Percentiles rank a stretch among this genome's conserved stretches.
Conservation (phyloP, 2,113 vertebrate genomes). For the Oncorhynchus nerka region DNA sequence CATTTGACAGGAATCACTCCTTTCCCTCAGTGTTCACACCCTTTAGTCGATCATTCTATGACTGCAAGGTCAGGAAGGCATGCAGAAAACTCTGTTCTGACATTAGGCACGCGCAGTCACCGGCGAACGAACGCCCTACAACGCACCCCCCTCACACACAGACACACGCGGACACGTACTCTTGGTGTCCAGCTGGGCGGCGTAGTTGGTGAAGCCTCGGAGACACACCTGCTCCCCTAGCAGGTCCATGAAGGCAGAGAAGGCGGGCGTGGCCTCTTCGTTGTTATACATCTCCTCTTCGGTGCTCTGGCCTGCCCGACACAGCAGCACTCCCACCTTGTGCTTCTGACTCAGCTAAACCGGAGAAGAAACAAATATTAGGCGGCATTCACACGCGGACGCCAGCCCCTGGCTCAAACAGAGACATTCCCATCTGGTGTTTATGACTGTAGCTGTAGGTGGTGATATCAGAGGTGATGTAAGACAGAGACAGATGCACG, state of each 20-base stretch:
- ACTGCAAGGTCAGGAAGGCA: no score
- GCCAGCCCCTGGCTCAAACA: not conserved
- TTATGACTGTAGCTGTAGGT: no score
- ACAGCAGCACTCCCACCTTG: conserved; percentile 94
- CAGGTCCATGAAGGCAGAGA: conserved; percentile 85
- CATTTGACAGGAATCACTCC: no score
- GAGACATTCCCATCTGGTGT: not conserved
- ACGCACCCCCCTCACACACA: conserved; percentile 21
- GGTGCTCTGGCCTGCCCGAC: conserved; percentile 88
- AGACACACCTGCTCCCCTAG: conserved; percentile 86
- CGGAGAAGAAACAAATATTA: not conserved
- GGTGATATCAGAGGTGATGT: no score
- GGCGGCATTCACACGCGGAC: not conserved
- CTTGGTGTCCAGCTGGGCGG: conserved; percentile 92
- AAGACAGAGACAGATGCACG: no score
- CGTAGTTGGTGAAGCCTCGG: conserved; percentile 85
- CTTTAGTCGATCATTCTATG: no score
- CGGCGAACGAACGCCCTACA: not conserved
- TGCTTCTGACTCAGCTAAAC: conserved; percentile 86
- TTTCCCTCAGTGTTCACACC: no score
- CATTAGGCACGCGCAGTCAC: no score
- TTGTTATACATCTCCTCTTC: conserved; percentile 99
- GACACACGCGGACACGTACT: conserved; percentile 72
- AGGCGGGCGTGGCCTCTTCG: conserved; percentile 82
- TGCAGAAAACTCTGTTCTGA: no score